Percentiles rank a stretch among this genome's conserved stretches.
phyloP scores from a whole-genome alignment of 2,888 invertebrate species.

The Spodoptera exigua region DNA sequence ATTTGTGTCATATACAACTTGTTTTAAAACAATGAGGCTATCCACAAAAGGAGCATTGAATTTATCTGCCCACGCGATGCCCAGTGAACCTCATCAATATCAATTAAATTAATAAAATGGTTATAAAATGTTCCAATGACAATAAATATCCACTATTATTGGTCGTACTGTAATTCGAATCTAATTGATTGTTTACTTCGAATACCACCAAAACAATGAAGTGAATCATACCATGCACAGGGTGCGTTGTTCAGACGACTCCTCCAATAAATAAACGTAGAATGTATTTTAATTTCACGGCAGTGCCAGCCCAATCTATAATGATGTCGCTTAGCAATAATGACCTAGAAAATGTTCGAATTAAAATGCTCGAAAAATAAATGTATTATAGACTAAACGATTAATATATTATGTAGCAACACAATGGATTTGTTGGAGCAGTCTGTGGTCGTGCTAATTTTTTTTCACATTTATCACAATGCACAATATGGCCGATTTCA shows the following conservation, averaged over 20 bases:
- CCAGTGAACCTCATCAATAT: slow-evolving; percentile 78
- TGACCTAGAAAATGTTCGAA: slow-evolving; percentile 24
- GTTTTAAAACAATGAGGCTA: slow-evolving; percentile 68
- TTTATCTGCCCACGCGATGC: slow-evolving; percentile 76
- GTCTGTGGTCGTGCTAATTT: slow-evolving; percentile 50
- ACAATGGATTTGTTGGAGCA: slow-evolving; percentile 54
- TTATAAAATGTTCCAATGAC: slow-evolving; percentile 84
- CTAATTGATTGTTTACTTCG: slow-evolving; percentile 86
- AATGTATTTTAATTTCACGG: slow-evolving; percentile 1
- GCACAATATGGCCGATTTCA: slow-evolving; percentile 48
- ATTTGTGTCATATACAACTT: slow-evolving; percentile 46
- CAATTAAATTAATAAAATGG: slow-evolving; percentile 87
- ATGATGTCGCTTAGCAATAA: slow-evolving; percentile 19
- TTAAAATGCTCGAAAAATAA: slow-evolving; percentile 19
- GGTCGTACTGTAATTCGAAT: slow-evolving; percentile 81
- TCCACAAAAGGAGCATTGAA: slow-evolving; percentile 68
- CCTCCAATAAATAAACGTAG: slow-evolving; percentile 11
- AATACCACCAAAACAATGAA: slow-evolving; percentile 83
- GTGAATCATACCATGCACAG: slow-evolving; percentile 80
- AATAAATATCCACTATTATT: slow-evolving; percentile 86
- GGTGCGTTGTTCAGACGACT: slow-evolving; percentile 49
- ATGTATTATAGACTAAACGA: slow-evolving; percentile 37
- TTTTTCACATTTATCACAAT: slow-evolving; percentile 51
- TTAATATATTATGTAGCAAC: slow-evolving; percentile 41
- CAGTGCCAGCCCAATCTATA: slow-evolving; percentile 6